Evolutionary conservation across 2,113 vertebrate species (phyloP).

Genomic region (Trochalopteron elliotii): DNA sequence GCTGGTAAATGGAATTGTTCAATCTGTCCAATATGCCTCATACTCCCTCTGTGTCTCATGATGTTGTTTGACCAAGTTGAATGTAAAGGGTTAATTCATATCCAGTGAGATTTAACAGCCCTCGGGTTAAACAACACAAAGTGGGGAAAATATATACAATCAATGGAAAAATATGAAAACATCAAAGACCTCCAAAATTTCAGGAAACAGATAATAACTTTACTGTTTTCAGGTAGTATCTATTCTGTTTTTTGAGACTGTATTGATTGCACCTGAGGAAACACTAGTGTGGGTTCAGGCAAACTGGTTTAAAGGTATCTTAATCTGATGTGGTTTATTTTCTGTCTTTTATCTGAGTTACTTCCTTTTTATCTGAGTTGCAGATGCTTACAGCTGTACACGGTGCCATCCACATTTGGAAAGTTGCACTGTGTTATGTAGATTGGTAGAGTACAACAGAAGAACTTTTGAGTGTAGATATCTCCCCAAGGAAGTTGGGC

Average conservation of each 20-base stretch:
- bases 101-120: not conserved
- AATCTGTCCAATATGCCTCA: not conserved
- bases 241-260: not conserved
- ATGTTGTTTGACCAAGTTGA: not conserved
- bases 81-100: not conserved
- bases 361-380: not conserved
- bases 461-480: not conserved
- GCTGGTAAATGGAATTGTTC: not conserved
- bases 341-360: not conserved
- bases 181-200: not conserved
- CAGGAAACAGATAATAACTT: not conserved
- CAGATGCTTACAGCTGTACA: not conserved
- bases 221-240: not conserved
- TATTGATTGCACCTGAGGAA: not conserved
- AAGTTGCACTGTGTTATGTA: not conserved
- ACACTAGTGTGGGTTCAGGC: not conserved
- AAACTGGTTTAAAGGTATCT: not conserved
- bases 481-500: not conserved
- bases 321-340: not conserved
- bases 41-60: not conserved
- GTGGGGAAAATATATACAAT: not conserved
- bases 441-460: not conserved
- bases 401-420: not conserved
- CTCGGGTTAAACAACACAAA: not conserved
- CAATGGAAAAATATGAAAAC: not conserved